Conservation (phyloP, 1,140 invertebrate genomes). For the Tetragonula clypearis region DNA sequence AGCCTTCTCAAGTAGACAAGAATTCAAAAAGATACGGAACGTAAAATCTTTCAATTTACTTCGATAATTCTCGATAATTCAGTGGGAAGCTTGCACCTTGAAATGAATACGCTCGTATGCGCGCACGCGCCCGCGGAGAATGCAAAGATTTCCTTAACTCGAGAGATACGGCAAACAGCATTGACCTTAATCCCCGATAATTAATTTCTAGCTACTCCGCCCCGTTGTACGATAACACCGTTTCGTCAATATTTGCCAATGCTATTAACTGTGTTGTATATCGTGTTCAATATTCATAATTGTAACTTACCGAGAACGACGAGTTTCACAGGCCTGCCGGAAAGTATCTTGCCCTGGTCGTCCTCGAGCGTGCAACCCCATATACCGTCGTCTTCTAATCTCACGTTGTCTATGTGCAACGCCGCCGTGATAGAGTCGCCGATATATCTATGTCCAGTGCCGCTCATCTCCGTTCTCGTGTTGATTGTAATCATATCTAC, state of each 20-base stretch:
- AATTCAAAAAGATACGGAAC: too few species aligned
- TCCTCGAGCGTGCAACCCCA: constrained; percentile 87
- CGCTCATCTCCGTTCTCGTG: constrained; percentile 79
- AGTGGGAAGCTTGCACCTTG: not conserved
- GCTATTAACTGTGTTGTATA: not conserved
- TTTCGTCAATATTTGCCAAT: not conserved
- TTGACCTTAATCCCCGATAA: not conserved
- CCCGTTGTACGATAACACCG: not conserved
- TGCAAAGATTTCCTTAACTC: not conserved
- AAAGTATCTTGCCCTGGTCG: constrained; percentile 83
- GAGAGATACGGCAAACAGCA: not conserved
- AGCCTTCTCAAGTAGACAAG: too few species aligned
- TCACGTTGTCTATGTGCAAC: constrained; percentile 86
- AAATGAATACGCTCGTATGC: not conserved
- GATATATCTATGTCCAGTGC: constrained; percentile 81
- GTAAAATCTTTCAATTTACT: too few species aligned
- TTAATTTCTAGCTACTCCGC: not conserved
- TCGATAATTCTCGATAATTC: not conserved
- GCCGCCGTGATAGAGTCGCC: constrained; percentile 83
- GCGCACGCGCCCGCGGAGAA: too few species aligned
- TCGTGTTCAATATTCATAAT: constrained; percentile 22
- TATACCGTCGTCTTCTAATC: constrained; percentile 86
- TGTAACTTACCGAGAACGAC: constrained; percentile 85
- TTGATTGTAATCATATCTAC: constrained; percentile 82
- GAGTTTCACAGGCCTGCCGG: constrained; percentile 84